A percentile compares a stretch with the other conserved stretches of the same genome.
Conservation (phyloP, 1,140 invertebrate genomes). For the Saccostrea glomerata region DNA sequence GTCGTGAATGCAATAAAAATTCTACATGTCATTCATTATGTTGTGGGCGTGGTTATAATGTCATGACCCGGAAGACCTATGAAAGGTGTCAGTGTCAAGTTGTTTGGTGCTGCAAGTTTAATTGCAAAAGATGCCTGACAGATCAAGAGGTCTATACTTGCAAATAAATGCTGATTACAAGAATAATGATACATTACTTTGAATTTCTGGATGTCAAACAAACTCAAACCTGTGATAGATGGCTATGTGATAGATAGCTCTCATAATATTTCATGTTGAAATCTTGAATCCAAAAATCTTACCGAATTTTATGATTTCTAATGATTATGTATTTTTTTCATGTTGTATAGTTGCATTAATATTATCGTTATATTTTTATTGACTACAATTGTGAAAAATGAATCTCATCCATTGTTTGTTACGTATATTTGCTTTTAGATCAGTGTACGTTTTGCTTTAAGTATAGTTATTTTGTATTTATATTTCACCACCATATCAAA, state of each 20-base stretch:
- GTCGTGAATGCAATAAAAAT: conserved; percentile 77
- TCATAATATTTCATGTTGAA: background rate
- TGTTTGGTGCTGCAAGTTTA: conserved; percentile 76
- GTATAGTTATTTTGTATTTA: background rate
- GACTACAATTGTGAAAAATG: conserved; percentile 3
- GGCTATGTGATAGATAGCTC: background rate
- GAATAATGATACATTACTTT: background rate
- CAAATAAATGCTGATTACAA: conserved; percentile 62
- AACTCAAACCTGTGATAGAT: conserved; percentile 27
- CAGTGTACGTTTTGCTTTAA: background rate
- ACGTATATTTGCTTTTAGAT: background rate
- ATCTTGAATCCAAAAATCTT: background rate
- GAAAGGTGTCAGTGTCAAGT: conserved; percentile 73
- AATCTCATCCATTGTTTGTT: conserved; percentile 23
- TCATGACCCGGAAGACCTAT: conserved; percentile 63
- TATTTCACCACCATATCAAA: too few relatives aligned
- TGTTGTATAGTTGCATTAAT: background rate
- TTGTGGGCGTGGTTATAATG: conserved; percentile 79
- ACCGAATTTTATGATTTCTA: background rate
- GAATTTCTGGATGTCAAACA: background rate
- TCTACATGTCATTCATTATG: conserved; percentile 81
- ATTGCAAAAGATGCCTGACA: conserved; percentile 71
- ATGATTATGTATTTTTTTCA: background rate
- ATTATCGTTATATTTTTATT: background rate
- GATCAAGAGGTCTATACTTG: conserved; percentile 75